A percentile compares a stretch with the other conserved stretches of the same genome.
Evolutionary conservation across 1,140 invertebrate species (phyloP).

Genomic region (Coptotermes formosanus): DNA sequence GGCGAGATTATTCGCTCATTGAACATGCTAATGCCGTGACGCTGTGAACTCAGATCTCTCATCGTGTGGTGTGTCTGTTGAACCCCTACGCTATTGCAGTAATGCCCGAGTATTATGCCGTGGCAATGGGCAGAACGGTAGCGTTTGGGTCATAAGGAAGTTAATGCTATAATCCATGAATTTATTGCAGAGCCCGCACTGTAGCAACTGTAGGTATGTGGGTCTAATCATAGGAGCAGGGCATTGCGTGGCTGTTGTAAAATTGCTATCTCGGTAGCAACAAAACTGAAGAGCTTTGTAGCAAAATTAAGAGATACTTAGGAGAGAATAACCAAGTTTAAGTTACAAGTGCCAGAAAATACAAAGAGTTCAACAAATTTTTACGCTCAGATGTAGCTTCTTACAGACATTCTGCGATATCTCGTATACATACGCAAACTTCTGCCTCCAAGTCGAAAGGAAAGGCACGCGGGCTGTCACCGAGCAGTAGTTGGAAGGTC

Average conservation of each 20-base stretch:
- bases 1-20: not conserved
- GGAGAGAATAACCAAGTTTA: not conserved
- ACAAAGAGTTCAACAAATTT: not conserved
- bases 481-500: too few species aligned
- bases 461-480: too few species aligned
- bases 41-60: not conserved
- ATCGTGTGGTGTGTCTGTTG: too few species aligned
- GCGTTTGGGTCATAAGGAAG: conserved; percentile 9
- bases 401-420: too few species aligned
- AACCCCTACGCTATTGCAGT: not conserved
- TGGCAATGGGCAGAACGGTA: not conserved
- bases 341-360: not conserved
- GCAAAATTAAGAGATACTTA: not conserved
- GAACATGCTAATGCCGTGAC: not conserved
- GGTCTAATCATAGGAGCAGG: conserved; percentile 6
- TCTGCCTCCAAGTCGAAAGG: too few species aligned
- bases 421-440: too few species aligned
- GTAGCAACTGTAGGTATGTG: not conserved
- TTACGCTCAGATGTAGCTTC: too few species aligned
- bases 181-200: not conserved
- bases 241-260: not conserved
- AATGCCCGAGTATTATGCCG: not conserved
- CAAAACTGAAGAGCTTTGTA: not conserved
- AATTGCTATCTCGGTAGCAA: not conserved
- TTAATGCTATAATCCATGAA: conserved; percentile 17